Conservation (phyloP, 2,888 invertebrate genomes). For the Pteria penguin region DNA sequence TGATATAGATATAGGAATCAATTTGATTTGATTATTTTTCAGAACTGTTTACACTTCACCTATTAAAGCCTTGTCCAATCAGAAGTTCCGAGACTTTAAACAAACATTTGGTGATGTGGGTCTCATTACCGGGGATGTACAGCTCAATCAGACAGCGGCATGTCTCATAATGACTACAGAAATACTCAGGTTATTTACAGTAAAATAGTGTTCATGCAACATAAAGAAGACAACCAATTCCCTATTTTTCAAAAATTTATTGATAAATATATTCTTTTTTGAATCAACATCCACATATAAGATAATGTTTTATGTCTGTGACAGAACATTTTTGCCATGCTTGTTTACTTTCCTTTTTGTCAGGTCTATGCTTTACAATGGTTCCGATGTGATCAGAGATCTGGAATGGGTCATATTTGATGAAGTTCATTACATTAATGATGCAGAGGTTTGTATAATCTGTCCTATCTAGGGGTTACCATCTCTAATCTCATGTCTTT, state of each 20-base stretch:
- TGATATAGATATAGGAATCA: too few relatives aligned
- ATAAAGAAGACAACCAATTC: too few relatives aligned
- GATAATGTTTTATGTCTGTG: not conserved
- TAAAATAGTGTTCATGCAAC: too few relatives aligned
- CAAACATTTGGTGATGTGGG: conserved; percentile 85
- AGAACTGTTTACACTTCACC: conserved; percentile 95
- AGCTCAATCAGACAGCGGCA: conserved; percentile 94
- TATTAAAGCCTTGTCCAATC: conserved; percentile 99
- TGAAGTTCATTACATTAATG: conserved; percentile 99
- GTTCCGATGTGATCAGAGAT: conserved; percentile 96
- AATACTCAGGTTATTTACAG: conserved; percentile 88
- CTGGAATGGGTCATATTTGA: conserved; percentile 99
- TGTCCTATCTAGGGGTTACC: too few relatives aligned
- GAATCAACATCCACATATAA: not conserved
- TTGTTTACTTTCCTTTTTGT: conserved; percentile 23
- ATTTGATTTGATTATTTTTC: too few relatives aligned
- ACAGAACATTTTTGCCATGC: too few relatives aligned
- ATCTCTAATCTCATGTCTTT: too few relatives aligned
- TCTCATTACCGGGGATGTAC: conserved; percentile 86
- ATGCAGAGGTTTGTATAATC: conserved; percentile 89
- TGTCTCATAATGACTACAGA: conserved; percentile 99
- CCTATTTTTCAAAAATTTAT: too few relatives aligned
- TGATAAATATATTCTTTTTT: too few relatives aligned
- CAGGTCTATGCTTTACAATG: conserved; percentile 94
- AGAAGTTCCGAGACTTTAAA: conserved; percentile 98